Conservation (phyloP, 2,113 vertebrate species). For the Gavia stellata region DNA sequence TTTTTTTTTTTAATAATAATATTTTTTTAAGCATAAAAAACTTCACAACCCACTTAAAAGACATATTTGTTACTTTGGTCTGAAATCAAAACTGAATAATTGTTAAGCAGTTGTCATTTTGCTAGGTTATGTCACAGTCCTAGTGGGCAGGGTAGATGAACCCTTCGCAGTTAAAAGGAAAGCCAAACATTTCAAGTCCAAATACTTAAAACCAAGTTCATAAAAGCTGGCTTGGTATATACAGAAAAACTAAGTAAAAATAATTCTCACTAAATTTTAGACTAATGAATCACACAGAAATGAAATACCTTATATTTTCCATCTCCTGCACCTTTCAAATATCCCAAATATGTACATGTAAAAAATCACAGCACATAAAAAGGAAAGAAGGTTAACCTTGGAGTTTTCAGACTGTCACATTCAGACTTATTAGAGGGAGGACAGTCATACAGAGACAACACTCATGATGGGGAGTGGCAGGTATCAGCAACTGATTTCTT, state of each 20-base stretch:
- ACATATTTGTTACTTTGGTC: neutral
- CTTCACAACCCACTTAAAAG: rapidly evolving
- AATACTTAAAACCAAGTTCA: neutral
- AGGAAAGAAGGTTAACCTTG: neutral
- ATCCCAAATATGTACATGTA: neutral
- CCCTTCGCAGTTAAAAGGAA: neutral
- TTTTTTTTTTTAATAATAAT: neutral
- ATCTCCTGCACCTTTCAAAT: neutral
- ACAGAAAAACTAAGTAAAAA: neutral
- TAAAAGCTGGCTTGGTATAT: neutral
- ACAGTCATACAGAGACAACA: neutral
- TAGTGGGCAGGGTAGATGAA: neutral
- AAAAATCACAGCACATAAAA: neutral
- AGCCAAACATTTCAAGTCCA: neutral
- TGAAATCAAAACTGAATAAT: neutral
- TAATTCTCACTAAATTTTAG: neutral
- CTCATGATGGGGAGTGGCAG: neutral
- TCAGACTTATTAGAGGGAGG: neutral
- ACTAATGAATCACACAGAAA: neutral
- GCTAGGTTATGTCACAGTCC: neutral
- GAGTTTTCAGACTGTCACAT: neutral
- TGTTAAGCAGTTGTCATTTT: neutral
- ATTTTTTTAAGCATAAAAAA: neutral
- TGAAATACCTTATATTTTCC: neutral
- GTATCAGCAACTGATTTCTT: neutral